A percentile compares a stretch with the other conserved stretches of the same genome.
Evolutionary conservation across 2,888 invertebrate genomes (phyloP).

Genomic region (Poecilus cupreus): DNA sequence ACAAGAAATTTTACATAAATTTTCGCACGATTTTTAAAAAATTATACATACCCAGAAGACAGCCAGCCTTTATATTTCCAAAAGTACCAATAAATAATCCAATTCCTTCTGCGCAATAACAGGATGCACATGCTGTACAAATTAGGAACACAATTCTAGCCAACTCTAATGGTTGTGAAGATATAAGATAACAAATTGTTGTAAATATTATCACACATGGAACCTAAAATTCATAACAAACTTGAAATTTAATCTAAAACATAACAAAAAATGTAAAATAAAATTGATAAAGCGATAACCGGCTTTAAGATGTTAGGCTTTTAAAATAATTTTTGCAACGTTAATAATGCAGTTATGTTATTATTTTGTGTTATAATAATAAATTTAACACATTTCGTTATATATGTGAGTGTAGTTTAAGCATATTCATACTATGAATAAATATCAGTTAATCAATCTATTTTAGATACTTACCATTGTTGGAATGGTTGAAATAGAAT

Average conservation of each 20-base stretch:
- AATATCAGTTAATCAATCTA: too few relatives aligned
- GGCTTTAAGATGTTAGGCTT: too few relatives aligned
- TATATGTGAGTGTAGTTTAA: too few relatives aligned
- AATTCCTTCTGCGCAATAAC: slow-evolving; percentile 83
- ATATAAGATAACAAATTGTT: slow-evolving; percentile 75
- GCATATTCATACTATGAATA: neutral
- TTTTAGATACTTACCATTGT: slow-evolving; percentile 73
- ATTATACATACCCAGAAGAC: slow-evolving; percentile 67
- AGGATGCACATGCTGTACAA: slow-evolving; percentile 76
- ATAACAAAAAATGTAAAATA: neutral
- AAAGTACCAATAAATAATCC: slow-evolving; percentile 80
- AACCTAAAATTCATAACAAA: slow-evolving; percentile 74
- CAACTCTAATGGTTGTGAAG: slow-evolving; percentile 81
- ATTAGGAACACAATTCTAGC: slow-evolving; percentile 78
- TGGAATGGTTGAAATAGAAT: slow-evolving; percentile 76
- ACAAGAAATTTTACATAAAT: too few relatives aligned
- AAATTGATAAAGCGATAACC: too few relatives aligned
- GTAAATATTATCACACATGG: slow-evolving; percentile 74
- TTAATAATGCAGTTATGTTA: too few relatives aligned
- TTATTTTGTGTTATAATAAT: too few relatives aligned
- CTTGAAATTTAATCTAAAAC: neutral
- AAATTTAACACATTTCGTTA: too few relatives aligned
- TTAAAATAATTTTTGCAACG: too few relatives aligned
- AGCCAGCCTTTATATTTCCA: slow-evolving; percentile 18
- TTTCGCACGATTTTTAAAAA: too few relatives aligned